Evolutionary conservation across 1,140 invertebrate species (phyloP).

Genomic region (Zaprionus kolodkinae): DNA sequence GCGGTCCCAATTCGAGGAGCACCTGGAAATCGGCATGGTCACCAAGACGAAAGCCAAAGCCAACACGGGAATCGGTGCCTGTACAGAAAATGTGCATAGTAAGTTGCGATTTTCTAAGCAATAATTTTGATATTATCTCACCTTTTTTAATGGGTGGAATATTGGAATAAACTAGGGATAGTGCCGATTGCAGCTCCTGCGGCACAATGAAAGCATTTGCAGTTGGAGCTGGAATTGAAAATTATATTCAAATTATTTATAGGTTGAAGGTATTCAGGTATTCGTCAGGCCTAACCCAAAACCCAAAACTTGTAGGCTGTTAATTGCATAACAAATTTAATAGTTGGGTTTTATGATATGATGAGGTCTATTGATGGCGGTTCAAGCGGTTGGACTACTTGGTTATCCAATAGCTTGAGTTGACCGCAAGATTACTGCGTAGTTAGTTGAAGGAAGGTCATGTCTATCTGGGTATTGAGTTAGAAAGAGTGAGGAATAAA

Average conservation of each 20-base stretch:
- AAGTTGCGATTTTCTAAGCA: background rate
- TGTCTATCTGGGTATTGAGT: background rate
- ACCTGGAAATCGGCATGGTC: slow-evolving; percentile 92
- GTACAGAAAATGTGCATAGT: slow-evolving; percentile 4
- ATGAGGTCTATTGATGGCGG: slow-evolving; percentile 8
- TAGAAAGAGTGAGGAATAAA: background rate
- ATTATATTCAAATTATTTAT: background rate
- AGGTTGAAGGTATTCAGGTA: background rate
- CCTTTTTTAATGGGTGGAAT: slow-evolving; percentile 94
- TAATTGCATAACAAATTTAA: slow-evolving; percentile 26
- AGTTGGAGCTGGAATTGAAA: slow-evolving; percentile 50
- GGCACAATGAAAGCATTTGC: slow-evolving; percentile 87
- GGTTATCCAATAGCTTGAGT: too few species aligned
- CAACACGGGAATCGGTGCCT: slow-evolving; percentile 92
- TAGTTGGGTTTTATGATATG: slow-evolving; percentile 21
- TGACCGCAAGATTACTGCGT: background rate
- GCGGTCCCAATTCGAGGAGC: slow-evolving; percentile 90
- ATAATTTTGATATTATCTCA: slow-evolving; percentile 73
- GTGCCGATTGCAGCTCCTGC: slow-evolving; percentile 90
- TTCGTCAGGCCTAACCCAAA: slow-evolving; percentile 11
- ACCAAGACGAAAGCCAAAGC: slow-evolving; percentile 91
- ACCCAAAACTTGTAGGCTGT: background rate
- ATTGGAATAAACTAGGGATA: slow-evolving; percentile 91
- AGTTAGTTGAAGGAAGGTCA: background rate
- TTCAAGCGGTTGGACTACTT: background rate